Evolutionary conservation across 2,797 vertebrate species (phyloP).

Genomic region (Kryptopterus vitreolus): DNA sequence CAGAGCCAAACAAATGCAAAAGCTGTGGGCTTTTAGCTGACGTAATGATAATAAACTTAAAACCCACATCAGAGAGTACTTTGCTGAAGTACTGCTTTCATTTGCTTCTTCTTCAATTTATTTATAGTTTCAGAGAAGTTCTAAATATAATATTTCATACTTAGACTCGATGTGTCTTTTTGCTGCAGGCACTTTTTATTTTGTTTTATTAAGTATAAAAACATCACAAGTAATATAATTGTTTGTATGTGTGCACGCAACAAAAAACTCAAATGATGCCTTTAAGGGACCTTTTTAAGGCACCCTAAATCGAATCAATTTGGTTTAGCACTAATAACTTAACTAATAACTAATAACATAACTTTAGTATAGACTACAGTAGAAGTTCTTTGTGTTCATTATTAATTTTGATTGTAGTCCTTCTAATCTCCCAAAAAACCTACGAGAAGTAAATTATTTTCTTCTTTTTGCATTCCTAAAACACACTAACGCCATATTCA

Average conservation of each 20-base stretch:
- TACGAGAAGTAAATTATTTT: neutral
- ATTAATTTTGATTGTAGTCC: neutral
- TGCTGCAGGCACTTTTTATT: neutral
- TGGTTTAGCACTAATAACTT: no score
- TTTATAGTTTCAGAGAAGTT: neutral
- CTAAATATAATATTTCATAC: neutral
- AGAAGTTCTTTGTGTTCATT: no score
- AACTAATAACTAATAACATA: no score
- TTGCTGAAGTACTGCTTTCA: neutral
- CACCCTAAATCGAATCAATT: neutral
- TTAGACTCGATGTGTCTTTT: neutral
- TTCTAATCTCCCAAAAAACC: neutral
- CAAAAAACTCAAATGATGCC: neutral
- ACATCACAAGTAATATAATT: neutral
- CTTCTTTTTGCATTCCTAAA: neutral
- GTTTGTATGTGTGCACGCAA: neutral
- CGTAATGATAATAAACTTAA: neutral
- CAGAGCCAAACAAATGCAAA: neutral
- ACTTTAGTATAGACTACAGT: neutral
- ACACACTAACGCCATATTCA: no score
- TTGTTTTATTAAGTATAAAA: neutral
- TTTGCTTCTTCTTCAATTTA: neutral
- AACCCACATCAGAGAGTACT: conserved; percentile 21
- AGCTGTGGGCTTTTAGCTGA: neutral
- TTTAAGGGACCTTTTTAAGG: neutral